Conservation (phyloP, 1,140 invertebrate species). For the Holotrichia oblita region DNA sequence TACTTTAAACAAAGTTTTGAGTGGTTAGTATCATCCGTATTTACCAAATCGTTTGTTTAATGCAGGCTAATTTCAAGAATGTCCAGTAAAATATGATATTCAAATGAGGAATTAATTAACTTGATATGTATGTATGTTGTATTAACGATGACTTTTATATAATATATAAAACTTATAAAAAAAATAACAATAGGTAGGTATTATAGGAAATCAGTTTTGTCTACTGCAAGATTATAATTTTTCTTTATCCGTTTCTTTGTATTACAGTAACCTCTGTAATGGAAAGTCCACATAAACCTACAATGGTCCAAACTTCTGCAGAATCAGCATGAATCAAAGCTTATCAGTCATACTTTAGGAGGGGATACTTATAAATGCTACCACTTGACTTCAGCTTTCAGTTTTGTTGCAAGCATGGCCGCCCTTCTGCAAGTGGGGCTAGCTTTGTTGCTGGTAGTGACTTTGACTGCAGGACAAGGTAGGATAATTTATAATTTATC, state of each 20-base stretch:
- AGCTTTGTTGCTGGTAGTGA: slow-evolving; percentile 6
- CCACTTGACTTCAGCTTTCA: slow-evolving; percentile 2
- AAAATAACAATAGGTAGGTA: too few species aligned
- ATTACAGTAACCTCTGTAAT: not conserved
- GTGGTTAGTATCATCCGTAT: too few species aligned
- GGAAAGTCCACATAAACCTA: not conserved
- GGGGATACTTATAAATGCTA: slow-evolving; percentile 15
- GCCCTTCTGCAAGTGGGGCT: not conserved
- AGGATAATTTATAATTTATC: not conserved
- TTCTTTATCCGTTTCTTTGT: not conserved
- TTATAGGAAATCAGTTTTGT: too few species aligned
- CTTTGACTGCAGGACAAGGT: not conserved
- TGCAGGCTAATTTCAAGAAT: too few species aligned
- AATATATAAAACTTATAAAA: too few species aligned
- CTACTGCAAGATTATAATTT: too few species aligned
- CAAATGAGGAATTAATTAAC: too few species aligned
- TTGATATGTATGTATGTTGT: too few species aligned
- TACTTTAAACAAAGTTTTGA: too few species aligned
- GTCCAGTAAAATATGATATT: too few species aligned
- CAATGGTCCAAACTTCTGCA: not conserved
- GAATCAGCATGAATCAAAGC: not conserved
- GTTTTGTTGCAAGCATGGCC: slow-evolving; percentile 28
- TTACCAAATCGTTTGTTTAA: too few species aligned
- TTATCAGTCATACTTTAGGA: not conserved
- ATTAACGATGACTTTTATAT: too few species aligned